These are phyloP conservation scores for Meliscaeva auricollis DNA, from an alignment of 2,888 invertebrate species.

Conservation along the genomic window DNA sequence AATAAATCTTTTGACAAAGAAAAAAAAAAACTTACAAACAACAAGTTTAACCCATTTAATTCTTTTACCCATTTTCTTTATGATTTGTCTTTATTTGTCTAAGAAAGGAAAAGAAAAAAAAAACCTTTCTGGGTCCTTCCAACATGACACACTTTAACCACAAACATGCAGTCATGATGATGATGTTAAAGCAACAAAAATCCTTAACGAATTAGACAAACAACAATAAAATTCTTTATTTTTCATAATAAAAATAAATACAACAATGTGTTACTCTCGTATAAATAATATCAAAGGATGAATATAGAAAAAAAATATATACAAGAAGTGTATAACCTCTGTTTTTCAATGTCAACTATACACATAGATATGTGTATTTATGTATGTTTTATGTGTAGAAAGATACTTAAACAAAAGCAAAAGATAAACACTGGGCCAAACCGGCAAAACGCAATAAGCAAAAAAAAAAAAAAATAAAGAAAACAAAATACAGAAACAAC, in stretches of 20 bases:
- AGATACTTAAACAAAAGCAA: constrained; percentile 69
- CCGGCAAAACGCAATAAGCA: constrained; percentile 7
- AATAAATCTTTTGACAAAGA: neutral
- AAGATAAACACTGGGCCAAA: constrained; percentile 67
- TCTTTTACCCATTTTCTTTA: constrained; percentile 9
- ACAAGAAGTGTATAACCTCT: constrained; percentile 48
- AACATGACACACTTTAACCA: constrained; percentile 53
- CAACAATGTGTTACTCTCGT: constrained; percentile 16
- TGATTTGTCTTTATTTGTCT: constrained; percentile 11
- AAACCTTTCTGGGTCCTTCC: constrained; percentile 7
- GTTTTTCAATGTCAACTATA: constrained; percentile 65
- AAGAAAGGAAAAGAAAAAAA: neutral
- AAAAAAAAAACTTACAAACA: neutral
- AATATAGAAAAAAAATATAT: constrained; percentile 25
- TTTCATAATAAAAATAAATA: constrained; percentile 45
- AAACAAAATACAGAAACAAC: neutral
- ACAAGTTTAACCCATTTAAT: constrained; percentile 56
- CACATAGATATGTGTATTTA: neutral
- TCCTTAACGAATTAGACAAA: neutral
- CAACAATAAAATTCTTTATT: neutral
- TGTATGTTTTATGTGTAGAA: neutral
- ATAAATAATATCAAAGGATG: constrained; percentile 55
- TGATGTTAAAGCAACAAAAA: neutral
- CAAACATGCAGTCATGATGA: constrained; percentile 24
- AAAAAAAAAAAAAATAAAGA: constrained; percentile 4